Conservation (phyloP, 2,113 vertebrate genomes). For the Crypturellus undulatus region DNA sequence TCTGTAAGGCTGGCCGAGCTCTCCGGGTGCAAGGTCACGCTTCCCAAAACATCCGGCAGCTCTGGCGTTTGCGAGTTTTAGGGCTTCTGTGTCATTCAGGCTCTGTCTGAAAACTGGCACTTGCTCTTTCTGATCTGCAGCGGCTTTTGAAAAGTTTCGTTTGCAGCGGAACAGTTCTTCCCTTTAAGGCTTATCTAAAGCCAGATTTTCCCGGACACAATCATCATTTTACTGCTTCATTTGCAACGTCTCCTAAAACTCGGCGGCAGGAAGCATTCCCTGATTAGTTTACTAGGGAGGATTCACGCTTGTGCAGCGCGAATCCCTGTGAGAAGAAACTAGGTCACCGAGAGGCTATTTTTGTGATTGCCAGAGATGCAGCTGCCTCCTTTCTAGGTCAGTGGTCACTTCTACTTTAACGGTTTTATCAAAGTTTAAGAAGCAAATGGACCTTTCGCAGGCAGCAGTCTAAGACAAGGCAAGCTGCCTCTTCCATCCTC, state of each 20-base stretch:
- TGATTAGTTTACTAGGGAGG: neutral
- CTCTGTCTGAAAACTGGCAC: neutral
- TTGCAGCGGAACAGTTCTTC: neutral
- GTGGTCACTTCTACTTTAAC: conserved; percentile 19
- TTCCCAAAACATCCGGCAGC: neutral
- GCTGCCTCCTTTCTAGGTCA: conserved; percentile 48
- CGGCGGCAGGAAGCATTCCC: neutral
- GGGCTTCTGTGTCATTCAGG: neutral
- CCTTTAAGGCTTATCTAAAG: neutral
- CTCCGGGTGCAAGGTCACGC: too few relatives aligned
- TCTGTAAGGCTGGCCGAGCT: neutral
- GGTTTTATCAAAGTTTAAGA: neutral
- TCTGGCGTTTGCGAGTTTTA: rapidly evolving
- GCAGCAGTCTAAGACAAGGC: neutral
- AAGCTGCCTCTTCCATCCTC: neutral
- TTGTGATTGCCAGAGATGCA: conserved; percentile 16
- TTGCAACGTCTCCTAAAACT: neutral
- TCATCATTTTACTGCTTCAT: neutral
- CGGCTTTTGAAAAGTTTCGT: neutral
- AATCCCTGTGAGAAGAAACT: neutral
- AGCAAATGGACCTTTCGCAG: neutral
- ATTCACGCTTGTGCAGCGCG: neutral
- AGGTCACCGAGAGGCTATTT: conserved; percentile 35
- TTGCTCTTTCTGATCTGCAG: neutral
- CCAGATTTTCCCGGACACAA: neutral